Evolutionary conservation across 2,113 vertebrate genomes (phyloP).

Genomic region (Cochlearius cochlearius): DNA sequence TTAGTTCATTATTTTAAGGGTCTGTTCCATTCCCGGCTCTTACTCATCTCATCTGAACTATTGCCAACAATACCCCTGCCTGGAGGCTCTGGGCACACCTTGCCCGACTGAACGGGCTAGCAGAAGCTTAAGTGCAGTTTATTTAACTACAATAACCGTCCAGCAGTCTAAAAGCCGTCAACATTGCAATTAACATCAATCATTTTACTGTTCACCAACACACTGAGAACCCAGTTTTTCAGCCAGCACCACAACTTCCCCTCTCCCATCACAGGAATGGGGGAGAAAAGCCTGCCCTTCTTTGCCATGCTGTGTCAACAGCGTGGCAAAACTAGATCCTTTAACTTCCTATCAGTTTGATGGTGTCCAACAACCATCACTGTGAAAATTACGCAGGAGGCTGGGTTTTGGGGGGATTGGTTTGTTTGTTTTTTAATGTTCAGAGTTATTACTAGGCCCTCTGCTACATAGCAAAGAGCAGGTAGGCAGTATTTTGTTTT

Average conservation of each 20-base stretch:
- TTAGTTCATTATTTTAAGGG: neutral
- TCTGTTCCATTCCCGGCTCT: neutral
- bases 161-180: neutral
- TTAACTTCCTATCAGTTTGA: rapidly evolving
- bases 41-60: neutral
- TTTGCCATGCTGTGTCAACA: neutral
- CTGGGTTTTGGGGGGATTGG: rapidly evolving
- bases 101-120: rapidly evolving
- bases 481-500: neutral
- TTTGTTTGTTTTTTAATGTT: neutral
- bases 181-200: neutral
- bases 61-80: neutral
- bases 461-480: neutral
- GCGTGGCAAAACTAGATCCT: rapidly evolving
- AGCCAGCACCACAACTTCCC: neutral
- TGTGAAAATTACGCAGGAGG: neutral
- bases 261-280: rapidly evolving
- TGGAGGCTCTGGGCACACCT: neutral
- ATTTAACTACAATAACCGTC: neutral
- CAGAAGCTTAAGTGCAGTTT: neutral
- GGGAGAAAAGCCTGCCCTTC: neutral
- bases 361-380: neutral
- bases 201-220: neutral
- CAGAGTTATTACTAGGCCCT: neutral
- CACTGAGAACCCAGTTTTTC: neutral